These are phyloP conservation scores for Silurus glanis DNA, from an alignment of 2,113 vertebrate genomes.

Conservation along the genomic window DNA sequence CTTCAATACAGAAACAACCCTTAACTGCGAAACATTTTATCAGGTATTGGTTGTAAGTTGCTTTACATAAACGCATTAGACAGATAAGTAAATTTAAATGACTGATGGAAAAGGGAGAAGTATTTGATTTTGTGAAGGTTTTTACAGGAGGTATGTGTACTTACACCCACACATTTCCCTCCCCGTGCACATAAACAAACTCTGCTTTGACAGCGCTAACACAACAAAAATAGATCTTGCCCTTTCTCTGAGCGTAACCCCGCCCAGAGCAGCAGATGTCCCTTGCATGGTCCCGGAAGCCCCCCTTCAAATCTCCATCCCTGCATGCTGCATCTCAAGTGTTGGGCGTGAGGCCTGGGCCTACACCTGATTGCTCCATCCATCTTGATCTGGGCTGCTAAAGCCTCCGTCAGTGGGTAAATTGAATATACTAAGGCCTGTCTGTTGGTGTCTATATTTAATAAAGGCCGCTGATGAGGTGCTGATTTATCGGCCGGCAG, in stretches of 20 bases:
- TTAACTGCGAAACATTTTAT: neutral
- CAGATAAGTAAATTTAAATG: neutral
- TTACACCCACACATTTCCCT: neutral
- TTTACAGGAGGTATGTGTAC: neutral
- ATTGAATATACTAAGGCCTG: conserved; percentile 83
- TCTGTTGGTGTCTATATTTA: conserved; percentile 83
- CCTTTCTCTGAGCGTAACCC: conserved; percentile 43
- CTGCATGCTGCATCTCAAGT: conserved; percentile 57
- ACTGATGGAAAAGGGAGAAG: neutral
- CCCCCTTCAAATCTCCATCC: conserved; percentile 36
- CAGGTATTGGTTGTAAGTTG: neutral
- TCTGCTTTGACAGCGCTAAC: conserved; percentile 39
- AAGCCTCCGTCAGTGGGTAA: conserved; percentile 77
- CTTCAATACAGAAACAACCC: neutral
- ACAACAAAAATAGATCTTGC: conserved; percentile 38
- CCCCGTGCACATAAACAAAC: conserved; percentile 12
- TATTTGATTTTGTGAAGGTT: neutral
- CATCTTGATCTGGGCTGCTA: conserved; percentile 76
- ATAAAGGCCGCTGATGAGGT: conserved; percentile 80
- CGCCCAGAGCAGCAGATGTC: conserved; percentile 55
- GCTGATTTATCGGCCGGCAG: conserved; percentile 78
- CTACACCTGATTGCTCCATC: conserved; percentile 78
- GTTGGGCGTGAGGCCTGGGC: conserved; percentile 65
- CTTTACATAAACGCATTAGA: neutral
- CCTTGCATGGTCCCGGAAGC: conserved; percentile 47